Percentiles rank a stretch among this genome's conserved stretches.
These are phyloP conservation scores for Beaufortia kweichowensis DNA, from an alignment of 2,113 vertebrate species.

Conservation along the genomic window DNA sequence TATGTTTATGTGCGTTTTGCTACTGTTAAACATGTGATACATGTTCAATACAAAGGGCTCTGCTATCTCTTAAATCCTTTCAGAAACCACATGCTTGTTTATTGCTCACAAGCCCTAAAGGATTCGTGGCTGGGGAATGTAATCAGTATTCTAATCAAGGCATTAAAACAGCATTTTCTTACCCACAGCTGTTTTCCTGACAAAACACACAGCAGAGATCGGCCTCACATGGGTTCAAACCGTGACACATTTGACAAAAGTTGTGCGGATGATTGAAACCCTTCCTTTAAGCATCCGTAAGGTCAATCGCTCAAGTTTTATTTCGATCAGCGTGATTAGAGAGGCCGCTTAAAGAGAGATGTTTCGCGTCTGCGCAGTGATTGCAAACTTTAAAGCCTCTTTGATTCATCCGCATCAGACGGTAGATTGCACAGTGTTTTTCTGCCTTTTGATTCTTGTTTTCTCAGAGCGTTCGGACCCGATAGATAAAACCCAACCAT, in stretches of 20 bases:
- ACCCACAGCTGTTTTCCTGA: constrained; percentile 23
- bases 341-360: constrained; percentile 13
- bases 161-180: constrained; percentile 36
- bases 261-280: constrained; percentile 16
- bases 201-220: not conserved
- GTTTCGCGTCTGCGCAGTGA: not conserved
- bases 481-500: constrained; percentile 21
- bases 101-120: constrained; percentile 44
- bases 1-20: no score
- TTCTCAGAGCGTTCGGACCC: not conserved
- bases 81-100: constrained; percentile 52
- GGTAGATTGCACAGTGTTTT: not conserved
- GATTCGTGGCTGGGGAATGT: constrained; percentile 20
- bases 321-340: constrained; percentile 24
- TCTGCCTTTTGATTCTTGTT: not conserved
- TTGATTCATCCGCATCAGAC: not conserved
- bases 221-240: not conserved
- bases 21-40: constrained; percentile 8
- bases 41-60: constrained; percentile 22
- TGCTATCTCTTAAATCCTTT: constrained; percentile 30
- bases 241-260: not conserved
- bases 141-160: constrained; percentile 49
- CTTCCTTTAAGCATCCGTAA: not conserved
- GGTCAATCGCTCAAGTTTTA: constrained; percentile 11
- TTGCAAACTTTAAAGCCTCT: constrained; percentile 5